These are phyloP conservation scores for Phodopus roborovskii DNA, from an alignment of 2,113 vertebrate genomes.

Conservation along the genomic window DNA sequence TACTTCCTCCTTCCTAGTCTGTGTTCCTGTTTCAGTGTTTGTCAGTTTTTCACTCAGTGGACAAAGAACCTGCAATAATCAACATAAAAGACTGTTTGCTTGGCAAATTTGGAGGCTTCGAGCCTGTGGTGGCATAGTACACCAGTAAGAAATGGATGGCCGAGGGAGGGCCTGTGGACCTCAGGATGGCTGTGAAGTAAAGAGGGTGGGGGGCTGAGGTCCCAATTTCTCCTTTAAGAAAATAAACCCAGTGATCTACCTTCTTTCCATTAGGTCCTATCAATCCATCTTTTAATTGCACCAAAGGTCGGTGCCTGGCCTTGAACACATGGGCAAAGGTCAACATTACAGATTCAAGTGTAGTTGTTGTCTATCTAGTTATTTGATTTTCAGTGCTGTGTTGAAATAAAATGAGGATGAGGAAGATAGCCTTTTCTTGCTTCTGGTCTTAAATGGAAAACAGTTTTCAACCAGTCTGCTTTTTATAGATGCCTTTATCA, in stretches of 20 bases:
- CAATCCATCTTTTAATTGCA: not conserved
- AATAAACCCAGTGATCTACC: not conserved
- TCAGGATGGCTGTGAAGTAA: not conserved
- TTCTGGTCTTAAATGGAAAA: conserved; percentile 1
- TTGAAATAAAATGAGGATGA: not conserved
- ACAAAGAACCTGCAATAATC: not conserved
- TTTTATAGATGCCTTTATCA: not conserved
- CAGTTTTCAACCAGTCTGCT: not conserved
- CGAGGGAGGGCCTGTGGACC: not conserved
- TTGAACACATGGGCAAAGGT: not conserved
- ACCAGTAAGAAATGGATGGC: not conserved
- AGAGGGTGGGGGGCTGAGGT: too few species aligned
- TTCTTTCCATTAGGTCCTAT: too few species aligned
- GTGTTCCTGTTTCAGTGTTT: not conserved
- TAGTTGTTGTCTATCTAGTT: not conserved
- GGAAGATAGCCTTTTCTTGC: not conserved
- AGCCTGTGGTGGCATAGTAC: not conserved
- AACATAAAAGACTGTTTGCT: not conserved
- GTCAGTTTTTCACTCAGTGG: not conserved
- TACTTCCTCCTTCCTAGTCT: not conserved
- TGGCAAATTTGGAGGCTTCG: not conserved
- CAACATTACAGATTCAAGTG: not conserved
- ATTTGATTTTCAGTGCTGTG: not conserved
- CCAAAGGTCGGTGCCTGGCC: too few species aligned
- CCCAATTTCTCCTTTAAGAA: not conserved